Evolutionary conservation across 23 tunicate genomes (phyloP).

Genomic region (Diplosoma virens): DNA sequence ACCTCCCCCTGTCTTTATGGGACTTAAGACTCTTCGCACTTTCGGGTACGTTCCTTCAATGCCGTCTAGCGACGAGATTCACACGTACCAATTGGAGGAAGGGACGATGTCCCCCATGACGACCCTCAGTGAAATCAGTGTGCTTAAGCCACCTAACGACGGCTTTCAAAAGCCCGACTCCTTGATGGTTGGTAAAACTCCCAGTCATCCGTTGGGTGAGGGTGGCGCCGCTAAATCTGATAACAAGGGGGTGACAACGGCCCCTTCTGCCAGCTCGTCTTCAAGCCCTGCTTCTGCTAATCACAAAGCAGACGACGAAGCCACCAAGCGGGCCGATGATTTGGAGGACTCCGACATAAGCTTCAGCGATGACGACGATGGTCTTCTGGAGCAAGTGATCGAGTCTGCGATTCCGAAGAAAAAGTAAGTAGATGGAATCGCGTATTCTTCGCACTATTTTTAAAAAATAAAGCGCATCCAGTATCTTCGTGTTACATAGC

Average conservation of each 20-base stretch:
- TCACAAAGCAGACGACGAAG: not conserved
- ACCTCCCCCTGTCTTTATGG: too few species aligned
- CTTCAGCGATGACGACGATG: constrained; percentile 48
- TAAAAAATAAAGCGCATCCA: not conserved
- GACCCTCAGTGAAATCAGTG: constrained; percentile 67
- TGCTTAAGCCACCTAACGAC: constrained; percentile 33
- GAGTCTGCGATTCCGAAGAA: constrained; percentile 43
- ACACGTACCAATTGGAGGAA: constrained; percentile 21
- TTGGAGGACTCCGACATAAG: constrained; percentile 12
- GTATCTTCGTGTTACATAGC: not conserved
- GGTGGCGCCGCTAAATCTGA: too few species aligned
- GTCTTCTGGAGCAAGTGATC: constrained; percentile 39
- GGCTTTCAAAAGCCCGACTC: constrained; percentile 24
- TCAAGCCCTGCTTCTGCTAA: not conserved
- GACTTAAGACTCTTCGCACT: too few species aligned
- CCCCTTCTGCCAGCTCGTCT: not conserved
- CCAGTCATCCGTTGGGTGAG: too few species aligned
- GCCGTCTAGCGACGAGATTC: constrained; percentile 66
- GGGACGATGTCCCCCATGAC: constrained; percentile 72
- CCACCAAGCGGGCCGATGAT: not conserved
- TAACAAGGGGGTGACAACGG: too few species aligned
- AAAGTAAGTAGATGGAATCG: constrained; percentile 2
- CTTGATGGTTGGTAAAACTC: not conserved
- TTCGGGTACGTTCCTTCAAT: constrained; percentile 61
- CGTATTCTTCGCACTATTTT: not conserved